phyloP scores from a whole-genome alignment of 2,888 invertebrate genomes.

The Fragum fragum region DNA sequence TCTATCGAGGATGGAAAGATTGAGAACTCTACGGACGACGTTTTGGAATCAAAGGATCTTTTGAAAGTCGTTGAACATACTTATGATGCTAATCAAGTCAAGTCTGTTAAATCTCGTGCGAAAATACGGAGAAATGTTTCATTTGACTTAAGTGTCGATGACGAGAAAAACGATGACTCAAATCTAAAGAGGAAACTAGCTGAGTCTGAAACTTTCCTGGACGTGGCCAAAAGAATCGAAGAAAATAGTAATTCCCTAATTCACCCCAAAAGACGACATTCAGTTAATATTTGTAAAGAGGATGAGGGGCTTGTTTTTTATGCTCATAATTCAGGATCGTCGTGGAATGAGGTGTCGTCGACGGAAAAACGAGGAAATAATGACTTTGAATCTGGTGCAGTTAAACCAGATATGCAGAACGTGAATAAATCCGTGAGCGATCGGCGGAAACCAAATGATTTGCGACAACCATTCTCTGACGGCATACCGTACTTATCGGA shows the following conservation, averaged over 20 bases:
- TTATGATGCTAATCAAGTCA: neutral
- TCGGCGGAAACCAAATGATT: neutral
- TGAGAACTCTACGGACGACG: neutral
- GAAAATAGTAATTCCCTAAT: neutral
- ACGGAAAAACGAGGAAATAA: too few relatives aligned
- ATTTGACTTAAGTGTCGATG: neutral
- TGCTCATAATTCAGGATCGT: too few relatives aligned
- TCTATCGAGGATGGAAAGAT: neutral
- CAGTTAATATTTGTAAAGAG: neutral
- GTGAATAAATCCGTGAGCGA: neutral
- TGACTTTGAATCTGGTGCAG: too few relatives aligned
- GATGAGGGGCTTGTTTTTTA: neutral
- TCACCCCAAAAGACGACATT: neutral
- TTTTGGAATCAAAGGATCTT: neutral
- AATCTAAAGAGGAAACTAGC: neutral
- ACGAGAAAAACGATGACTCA: neutral
- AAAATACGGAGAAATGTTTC: neutral
- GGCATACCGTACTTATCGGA: slow-evolving; percentile 30
- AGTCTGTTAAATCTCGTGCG: neutral
- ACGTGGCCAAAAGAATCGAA: neutral
- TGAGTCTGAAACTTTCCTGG: neutral
- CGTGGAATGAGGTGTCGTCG: too few relatives aligned
- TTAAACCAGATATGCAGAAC: neutral
- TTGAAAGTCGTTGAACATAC: neutral
- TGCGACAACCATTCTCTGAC: neutral